These are phyloP conservation scores for Peribatodes rhomboidaria DNA, from an alignment of 2,888 invertebrate species.

Conservation along the genomic window DNA sequence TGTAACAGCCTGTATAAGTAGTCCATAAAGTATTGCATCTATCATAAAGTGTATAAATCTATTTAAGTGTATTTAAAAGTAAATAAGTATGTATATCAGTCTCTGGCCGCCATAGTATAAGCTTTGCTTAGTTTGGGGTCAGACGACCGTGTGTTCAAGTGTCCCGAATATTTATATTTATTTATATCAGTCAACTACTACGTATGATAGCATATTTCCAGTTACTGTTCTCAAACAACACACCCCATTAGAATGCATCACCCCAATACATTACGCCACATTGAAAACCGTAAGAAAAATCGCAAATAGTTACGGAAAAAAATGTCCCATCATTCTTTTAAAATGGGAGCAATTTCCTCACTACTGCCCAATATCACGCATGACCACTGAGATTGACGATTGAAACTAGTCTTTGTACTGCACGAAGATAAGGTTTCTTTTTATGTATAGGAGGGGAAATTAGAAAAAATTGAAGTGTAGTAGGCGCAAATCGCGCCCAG, in stretches of 20 bases:
- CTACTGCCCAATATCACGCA: constrained; percentile 78
- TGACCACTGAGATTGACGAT: constrained; percentile 51
- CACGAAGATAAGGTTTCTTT: constrained; percentile 44
- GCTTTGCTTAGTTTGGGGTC: too few relatives aligned
- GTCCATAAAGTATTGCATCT: too few relatives aligned
- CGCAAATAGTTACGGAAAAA: constrained; percentile 66
- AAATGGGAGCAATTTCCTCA: constrained; percentile 75
- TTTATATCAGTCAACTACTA: neutral
- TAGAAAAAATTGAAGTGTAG: constrained; percentile 68
- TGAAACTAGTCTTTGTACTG: constrained; percentile 37
- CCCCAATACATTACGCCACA: constrained; percentile 28
- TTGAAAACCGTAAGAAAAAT: constrained; percentile 59
- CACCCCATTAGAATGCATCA: constrained; percentile 11
- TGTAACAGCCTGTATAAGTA: too few relatives aligned
- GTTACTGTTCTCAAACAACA: neutral
- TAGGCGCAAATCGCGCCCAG: constrained; percentile 76
- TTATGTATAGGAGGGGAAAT: constrained; percentile 51
- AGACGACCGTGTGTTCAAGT: too few relatives aligned
- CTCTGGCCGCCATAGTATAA: too few relatives aligned
- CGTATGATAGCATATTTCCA: neutral
- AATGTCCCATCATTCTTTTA: constrained; percentile 81
- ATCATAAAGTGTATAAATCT: too few relatives aligned
- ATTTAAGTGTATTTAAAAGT: too few relatives aligned
- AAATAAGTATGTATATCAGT: too few relatives aligned
- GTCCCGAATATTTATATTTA: too few relatives aligned